Percentiles rank a stretch among this genome's conserved stretches.
Evolutionary conservation across 2,797 vertebrate genomes (phyloP).

Genomic region (Premnoplex brunnescens): DNA sequence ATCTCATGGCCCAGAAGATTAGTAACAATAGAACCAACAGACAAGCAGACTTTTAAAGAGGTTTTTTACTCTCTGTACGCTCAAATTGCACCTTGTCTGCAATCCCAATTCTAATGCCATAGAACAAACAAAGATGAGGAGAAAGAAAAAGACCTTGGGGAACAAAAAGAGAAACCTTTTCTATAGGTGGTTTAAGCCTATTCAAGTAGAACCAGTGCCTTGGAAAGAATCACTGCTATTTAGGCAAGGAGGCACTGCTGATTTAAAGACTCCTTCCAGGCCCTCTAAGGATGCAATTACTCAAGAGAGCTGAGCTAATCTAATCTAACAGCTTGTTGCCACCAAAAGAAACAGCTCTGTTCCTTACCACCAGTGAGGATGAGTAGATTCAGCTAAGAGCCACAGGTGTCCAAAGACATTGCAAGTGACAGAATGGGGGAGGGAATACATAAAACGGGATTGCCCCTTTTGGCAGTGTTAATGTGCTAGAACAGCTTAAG

Average conservation of each 20-base stretch:
- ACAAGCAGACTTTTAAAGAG: neutral
- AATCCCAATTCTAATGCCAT: neutral
- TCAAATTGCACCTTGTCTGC: neutral
- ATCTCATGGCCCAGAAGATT: neutral
- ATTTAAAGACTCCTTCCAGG: conserved; percentile 20
- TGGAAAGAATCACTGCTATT: conserved; percentile 18
- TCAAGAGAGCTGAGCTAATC: neutral
- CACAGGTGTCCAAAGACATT: neutral
- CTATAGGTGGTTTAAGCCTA: conserved; percentile 26
- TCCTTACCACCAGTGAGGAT: neutral
- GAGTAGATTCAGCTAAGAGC: neutral
- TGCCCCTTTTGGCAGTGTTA: neutral
- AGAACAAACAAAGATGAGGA: neutral
- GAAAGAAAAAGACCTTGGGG: neutral
- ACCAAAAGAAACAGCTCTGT: neutral
- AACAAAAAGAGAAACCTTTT: neutral
- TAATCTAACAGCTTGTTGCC: neutral
- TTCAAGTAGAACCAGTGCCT: neutral
- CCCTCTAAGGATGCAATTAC: neutral
- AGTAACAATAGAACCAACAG: neutral
- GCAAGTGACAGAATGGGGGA: neutral
- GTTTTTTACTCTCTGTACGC: neutral
- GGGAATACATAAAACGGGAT: neutral
- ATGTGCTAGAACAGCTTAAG: neutral
- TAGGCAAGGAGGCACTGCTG: neutral